phyloP scores from a whole-genome alignment of 1,140 invertebrate genomes.

The Octopus sinensis region DNA sequence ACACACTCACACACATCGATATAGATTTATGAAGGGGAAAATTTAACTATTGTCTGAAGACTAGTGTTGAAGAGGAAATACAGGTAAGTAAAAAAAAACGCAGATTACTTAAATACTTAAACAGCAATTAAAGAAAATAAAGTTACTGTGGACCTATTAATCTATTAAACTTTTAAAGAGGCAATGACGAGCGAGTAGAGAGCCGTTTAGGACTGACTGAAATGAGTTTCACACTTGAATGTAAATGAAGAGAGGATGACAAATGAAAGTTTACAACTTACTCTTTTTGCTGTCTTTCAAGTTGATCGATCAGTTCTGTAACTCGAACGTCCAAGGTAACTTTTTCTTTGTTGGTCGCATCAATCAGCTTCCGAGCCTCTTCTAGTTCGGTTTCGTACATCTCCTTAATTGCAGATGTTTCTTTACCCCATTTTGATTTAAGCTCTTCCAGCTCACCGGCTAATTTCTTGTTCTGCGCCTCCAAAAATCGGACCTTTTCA shows the following conservation, averaged over 20 bases:
- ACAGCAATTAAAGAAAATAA: no score
- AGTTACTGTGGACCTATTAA: no score
- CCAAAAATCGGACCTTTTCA: slow-evolving; percentile 62
- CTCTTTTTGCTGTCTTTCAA: slow-evolving; percentile 45
- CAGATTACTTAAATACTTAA: no score
- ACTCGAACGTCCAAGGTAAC: slow-evolving; percentile 46
- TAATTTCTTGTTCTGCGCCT: slow-evolving; percentile 60
- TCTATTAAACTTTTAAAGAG: no score
- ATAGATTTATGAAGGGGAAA: not conserved
- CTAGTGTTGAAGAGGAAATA: no score
- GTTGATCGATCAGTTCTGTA: slow-evolving; percentile 45
- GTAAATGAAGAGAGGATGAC: not conserved
- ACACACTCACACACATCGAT: not conserved
- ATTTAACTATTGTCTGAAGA: not conserved
- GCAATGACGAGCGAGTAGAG: no score
- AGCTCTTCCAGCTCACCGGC: slow-evolving; percentile 58
- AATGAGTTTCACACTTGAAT: not conserved
- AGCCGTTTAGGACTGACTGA: no score
- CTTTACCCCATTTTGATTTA: slow-evolving; percentile 58
- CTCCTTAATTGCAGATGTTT: slow-evolving; percentile 57
- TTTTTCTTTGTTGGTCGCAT: slow-evolving; percentile 52
- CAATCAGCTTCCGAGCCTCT: slow-evolving; percentile 49
- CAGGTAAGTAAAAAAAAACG: no score
- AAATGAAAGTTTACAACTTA: slow-evolving; percentile 34
- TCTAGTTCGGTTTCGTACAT: slow-evolving; percentile 61